These are phyloP conservation scores for Molorchus minor DNA, from an alignment of 2,888 invertebrate species.

Conservation along the genomic window DNA sequence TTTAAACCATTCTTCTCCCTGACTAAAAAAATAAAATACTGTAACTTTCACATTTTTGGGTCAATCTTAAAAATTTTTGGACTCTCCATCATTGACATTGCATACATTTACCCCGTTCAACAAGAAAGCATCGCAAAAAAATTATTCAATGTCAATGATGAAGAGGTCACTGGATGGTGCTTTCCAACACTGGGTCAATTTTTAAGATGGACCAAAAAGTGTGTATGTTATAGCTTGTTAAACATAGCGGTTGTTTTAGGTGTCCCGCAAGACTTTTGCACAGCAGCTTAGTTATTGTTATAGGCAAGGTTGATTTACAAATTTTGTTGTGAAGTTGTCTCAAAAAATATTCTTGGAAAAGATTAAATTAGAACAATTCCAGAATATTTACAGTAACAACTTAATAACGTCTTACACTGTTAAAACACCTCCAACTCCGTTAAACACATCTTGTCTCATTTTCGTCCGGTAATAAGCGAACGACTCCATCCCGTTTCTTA, in stretches of 20 bases:
- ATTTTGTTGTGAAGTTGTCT: not conserved
- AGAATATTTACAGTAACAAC: not conserved
- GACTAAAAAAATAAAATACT: conserved; percentile 50
- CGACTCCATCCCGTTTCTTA: conserved; percentile 57
- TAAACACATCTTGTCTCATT: conserved; percentile 60
- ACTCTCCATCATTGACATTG: too few species aligned
- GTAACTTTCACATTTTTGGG: not conserved
- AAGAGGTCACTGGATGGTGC: not conserved
- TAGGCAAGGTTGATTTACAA: not conserved
- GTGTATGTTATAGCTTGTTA: too few species aligned
- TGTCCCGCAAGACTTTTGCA: too few species aligned
- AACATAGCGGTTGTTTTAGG: too few species aligned
- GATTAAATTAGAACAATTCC: not conserved
- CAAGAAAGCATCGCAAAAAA: too few species aligned
- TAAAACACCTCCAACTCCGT: conserved; percentile 40
- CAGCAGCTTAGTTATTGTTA: too few species aligned
- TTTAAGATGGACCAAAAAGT: not conserved
- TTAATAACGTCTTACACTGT: conserved; percentile 48
- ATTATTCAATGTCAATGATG: too few species aligned
- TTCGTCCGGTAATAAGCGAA: conserved; percentile 59
- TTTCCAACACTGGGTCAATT: not conserved
- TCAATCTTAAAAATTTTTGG: not conserved
- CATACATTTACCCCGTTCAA: too few species aligned
- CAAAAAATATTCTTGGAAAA: not conserved
- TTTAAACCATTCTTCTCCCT: conserved; percentile 68